Percentiles rank a stretch among this genome's conserved stretches.
Conservation (phyloP, 2,113 vertebrate genomes). For the Corythoichthys haematopterus region DNA sequence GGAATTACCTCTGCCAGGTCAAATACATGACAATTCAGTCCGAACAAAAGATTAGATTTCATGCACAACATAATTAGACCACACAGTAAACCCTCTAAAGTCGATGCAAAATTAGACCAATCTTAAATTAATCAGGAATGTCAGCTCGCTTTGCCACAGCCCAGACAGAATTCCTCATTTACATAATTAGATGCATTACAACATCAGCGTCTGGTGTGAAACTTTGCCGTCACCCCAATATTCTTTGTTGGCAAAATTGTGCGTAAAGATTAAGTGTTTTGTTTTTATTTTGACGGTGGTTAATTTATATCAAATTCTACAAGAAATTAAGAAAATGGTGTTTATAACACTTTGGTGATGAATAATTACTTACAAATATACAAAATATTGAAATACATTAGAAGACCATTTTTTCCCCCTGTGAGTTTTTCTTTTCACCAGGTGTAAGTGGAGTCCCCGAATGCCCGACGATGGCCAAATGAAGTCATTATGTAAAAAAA, state of each 20-base stretch:
- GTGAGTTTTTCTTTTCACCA: not conserved
- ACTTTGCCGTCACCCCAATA: too few relatives aligned
- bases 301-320: too few relatives aligned
- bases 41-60: not conserved
- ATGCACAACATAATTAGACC: not conserved
- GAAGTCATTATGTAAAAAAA: not conserved
- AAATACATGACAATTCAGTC: constrained; percentile 22
- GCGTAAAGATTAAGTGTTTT: too few relatives aligned
- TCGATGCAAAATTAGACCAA: not conserved
- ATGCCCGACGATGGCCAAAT: not conserved
- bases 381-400: not conserved
- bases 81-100: not conserved
- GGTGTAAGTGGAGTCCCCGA: not conserved
- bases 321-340: too few relatives aligned
- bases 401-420: too few relatives aligned
- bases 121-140: not conserved
- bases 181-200: not conserved
- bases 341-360: not conserved
- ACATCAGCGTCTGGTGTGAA: too few relatives aligned
- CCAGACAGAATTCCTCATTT: not conserved
- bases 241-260: too few relatives aligned
- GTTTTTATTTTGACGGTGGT: too few relatives aligned
- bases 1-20: constrained; percentile 15
- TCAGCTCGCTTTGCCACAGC: not conserved
- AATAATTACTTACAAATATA: not conserved